Base-by-base conservation (phyloP, 2,113 vertebrate species). In the Thunnus thynnus region DNA sequence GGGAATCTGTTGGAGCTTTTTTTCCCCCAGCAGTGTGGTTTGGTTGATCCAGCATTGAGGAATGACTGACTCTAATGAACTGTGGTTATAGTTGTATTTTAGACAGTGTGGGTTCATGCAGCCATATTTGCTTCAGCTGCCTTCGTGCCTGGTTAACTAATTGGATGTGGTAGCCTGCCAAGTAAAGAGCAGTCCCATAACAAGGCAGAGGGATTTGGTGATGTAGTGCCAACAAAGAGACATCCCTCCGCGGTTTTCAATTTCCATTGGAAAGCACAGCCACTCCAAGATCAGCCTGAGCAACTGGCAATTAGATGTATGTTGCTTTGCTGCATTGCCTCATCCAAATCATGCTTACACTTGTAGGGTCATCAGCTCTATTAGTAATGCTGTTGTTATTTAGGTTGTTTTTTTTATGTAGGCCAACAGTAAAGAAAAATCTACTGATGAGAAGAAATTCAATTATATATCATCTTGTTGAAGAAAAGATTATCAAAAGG, bases 1-100 rank as follows among this genome's bases (percentile, higher is more conserved):
- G 75, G 48, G 57, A 51, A n/a, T 54, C 14, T 61, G 63, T 36
- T 44, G 16, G 50, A 52, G 61, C 78, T 52, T 64, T 75, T 13
- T 64, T 20, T 50, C 25, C 62, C 44, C 46, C 66, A 66, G 36
- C 68, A 56, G n/a, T 56, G 63, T 30, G 71, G 32, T 36, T 47
- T 71, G 52, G 48, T 36, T 9, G 13, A 46, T 20, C 36, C n/a
- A 13, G 48, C n/a, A 27, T 1, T 13, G 17, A 30, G 12, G 8
- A 50, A 36, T 25, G 5, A 22, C 75, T 61, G 18, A 51, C 51
- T 25, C 32, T 13, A 16, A 61, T 60, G 18, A 77, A 66, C 58
- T 17, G 13, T 12, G 11, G 22, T 47, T 13, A 11, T 6, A 41
- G n/a, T 36, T 25, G 16, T 25, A 13, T 13, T 56, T 25, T n/a